Conservation (phyloP, 2,888 invertebrate species). For the Harmothoe impar region DNA sequence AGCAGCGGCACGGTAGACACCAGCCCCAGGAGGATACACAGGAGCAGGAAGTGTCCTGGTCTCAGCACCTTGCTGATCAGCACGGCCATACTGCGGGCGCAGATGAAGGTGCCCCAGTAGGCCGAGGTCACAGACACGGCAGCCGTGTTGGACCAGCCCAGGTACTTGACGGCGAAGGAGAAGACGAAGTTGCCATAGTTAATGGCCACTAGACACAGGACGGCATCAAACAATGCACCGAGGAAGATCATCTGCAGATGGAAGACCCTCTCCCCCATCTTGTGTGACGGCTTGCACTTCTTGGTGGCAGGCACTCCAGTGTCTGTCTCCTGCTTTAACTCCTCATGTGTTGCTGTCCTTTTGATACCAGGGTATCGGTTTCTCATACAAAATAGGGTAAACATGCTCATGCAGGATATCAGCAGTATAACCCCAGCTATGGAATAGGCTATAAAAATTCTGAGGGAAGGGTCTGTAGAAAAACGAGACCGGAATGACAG, state of each 20-base stretch:
- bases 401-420: background rate
- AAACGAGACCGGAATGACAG: too few relatives aligned
- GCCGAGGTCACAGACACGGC: conserved; percentile 82
- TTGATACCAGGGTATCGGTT: background rate
- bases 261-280: conserved; percentile 70
- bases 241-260: conserved; percentile 78
- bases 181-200: conserved; percentile 83
- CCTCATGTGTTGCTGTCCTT: conserved; percentile 69
- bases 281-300: background rate
- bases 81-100: conserved; percentile 83
- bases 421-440: background rate
- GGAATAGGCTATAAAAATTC: conserved; percentile 18
- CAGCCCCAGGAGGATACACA: conserved; percentile 78
- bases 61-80: conserved; percentile 82
- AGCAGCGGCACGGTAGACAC: conserved; percentile 79
- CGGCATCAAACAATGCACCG: conserved; percentile 82
- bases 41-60: conserved; percentile 82
- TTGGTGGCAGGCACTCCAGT: background rate
- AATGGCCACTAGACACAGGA: conserved; percentile 84
- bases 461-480: too few relatives aligned
- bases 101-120: conserved; percentile 84
- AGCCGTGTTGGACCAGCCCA: conserved; percentile 78
- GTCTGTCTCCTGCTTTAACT: conserved; percentile 73
- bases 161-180: conserved; percentile 81
- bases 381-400: background rate